Evolutionary conservation across 2,113 vertebrate genomes (phyloP).

Genomic region (Poeciliopsis occidentalis): DNA sequence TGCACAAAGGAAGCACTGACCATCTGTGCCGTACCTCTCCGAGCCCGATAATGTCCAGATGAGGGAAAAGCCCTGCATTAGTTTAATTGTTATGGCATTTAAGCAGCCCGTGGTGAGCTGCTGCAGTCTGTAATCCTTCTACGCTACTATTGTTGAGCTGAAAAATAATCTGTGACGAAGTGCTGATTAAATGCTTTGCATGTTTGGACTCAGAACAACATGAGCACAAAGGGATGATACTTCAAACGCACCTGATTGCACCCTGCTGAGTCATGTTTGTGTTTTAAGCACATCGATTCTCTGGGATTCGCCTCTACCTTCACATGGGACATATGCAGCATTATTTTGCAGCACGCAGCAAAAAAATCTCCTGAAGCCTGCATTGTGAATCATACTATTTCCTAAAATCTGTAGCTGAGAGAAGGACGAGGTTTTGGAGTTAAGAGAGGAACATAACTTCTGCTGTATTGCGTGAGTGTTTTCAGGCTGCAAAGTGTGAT

Average conservation of each 20-base stretch:
- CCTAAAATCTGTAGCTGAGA: slow-evolving; percentile 37
- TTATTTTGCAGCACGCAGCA: slow-evolving; percentile 19
- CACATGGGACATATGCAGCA: slow-evolving; percentile 12
- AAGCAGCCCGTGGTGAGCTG: slow-evolving; percentile 48
- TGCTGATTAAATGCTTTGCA: slow-evolving; percentile 35
- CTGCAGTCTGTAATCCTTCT: slow-evolving; percentile 61
- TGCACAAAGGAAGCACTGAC: slow-evolving; percentile 50
- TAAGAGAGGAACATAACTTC: neutral
- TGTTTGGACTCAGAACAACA: slow-evolving; percentile 4
- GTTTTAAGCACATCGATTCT: slow-evolving; percentile 3
- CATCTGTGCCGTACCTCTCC: slow-evolving; percentile 68
- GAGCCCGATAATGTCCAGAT: slow-evolving; percentile 65
- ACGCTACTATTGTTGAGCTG: slow-evolving; percentile 53
- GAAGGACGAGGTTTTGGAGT: slow-evolving; percentile 27
- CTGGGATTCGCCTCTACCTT: slow-evolving; percentile 4
- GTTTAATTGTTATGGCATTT: slow-evolving; percentile 73
- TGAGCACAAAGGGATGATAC: neutral
- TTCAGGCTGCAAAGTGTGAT: slow-evolving; percentile 33
- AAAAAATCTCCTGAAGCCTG: slow-evolving; percentile 25
- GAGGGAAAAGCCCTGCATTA: slow-evolving; percentile 62
- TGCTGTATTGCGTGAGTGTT: neutral
- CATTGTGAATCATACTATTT: slow-evolving; percentile 36
- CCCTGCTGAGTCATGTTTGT: slow-evolving; percentile 14
- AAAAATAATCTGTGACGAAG: slow-evolving; percentile 64
- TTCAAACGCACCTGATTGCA: slow-evolving; percentile 2